Evolutionary conservation across 2,888 invertebrate genomes (phyloP), one percentile per base, ranked within the genome.

Genomic region (Platycheirus albimanus): DNA sequence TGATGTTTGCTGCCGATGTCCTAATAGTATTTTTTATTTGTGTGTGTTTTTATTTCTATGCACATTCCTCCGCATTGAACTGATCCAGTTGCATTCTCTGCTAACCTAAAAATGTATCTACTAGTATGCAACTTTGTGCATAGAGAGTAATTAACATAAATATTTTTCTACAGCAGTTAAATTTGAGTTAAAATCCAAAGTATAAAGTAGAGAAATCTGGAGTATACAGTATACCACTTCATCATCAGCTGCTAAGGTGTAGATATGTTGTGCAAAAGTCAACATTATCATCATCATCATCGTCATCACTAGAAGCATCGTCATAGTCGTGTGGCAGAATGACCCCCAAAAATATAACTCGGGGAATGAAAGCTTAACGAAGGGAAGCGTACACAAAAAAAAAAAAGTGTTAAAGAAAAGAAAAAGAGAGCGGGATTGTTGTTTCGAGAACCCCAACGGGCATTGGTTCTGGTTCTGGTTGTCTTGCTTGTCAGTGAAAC

Each of bases 41-140:
- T n/a, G n/a, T n/a, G n/a, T n/a, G n/a, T 43, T 38, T 51, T 67
- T 36, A 41, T 63, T 41, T 38, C 63, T 63, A 54, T 63, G 72
- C 67, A 69, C 49, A 74, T 80, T 80, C 30, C 54, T 64, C 75
- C 28, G 79, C 79, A 80, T 74, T 80, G 79, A 69, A 74, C 79
- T 80, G 75, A 80, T 80, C 80, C 64, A 80, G 54, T 71, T 80
- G 47, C 76, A 61, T 58, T 66, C 20, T 69, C 17, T 67, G 43
- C 19, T 74, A 56, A 69, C 75, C 69, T 52, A 63, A 58, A 56
- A 28, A 30, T 8, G 10, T 24, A 36, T 13, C 47, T 17, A 19
- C 17, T 28, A 38, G 54, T 38, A 24, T 43, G 43, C 41, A 33
- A 47, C 47, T 47, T 66, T 36, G 70, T 41, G 13, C 58, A 24